Evolutionary conservation across 2,888 invertebrate genomes (phyloP).

Genomic region (Cephus pygmeus): DNA sequence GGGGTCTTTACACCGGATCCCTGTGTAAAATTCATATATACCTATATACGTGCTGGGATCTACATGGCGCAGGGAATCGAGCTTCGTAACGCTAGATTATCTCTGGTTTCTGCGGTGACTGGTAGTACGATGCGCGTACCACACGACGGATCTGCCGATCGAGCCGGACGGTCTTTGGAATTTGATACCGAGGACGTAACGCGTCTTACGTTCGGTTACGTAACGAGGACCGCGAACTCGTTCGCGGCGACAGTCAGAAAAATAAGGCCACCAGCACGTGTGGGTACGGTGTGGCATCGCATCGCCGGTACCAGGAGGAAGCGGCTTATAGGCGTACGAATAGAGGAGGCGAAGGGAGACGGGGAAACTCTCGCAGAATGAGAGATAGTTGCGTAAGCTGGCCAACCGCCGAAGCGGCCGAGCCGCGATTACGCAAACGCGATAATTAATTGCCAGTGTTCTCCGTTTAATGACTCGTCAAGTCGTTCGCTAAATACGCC

Average conservation of each 20-base stretch:
- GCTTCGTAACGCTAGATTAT: neutral
- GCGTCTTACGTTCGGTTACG: neutral
- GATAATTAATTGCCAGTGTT: constrained; percentile 60
- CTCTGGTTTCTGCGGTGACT: neutral
- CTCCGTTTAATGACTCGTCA: constrained; percentile 57
- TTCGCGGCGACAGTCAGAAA: constrained; percentile 18
- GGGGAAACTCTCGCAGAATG: constrained; percentile 37
- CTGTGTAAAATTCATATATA: neutral
- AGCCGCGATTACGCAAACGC: constrained; percentile 56
- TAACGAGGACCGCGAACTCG: constrained; percentile 6
- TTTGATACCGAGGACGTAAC: neutral
- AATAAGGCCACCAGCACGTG: constrained; percentile 37
- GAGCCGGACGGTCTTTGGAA: constrained; percentile 2
- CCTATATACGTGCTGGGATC: neutral
- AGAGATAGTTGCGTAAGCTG: constrained; percentile 51
- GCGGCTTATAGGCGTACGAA: neutral
- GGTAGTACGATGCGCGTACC: neutral
- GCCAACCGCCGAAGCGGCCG: constrained; percentile 38
- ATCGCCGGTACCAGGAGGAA: constrained; percentile 15
- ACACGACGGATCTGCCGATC: neutral
- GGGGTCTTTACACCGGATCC: neutral
- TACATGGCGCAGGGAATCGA: neutral
- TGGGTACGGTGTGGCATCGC: constrained; percentile 18
- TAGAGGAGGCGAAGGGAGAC: constrained; percentile 23
- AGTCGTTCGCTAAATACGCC: constrained; percentile 54